Percentiles rank a stretch among this genome's conserved stretches.
phyloP scores from a whole-genome alignment of 2,797 vertebrate genomes.

The Megalops cyprinoides region DNA sequence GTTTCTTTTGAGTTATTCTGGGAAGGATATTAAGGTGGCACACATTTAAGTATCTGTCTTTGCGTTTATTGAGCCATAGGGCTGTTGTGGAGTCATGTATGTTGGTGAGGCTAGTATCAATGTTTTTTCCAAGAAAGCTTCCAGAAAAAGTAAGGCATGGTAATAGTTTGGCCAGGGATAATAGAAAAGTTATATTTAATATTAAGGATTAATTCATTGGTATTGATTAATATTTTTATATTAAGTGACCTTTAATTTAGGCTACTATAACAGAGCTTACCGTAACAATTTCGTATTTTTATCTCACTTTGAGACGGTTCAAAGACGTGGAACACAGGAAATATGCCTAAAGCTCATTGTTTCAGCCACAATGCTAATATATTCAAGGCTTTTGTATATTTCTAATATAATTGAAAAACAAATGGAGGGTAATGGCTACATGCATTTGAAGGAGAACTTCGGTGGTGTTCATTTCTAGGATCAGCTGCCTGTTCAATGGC shows the following conservation, averaged over 20 bases:
- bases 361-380: slow-evolving; percentile 75
- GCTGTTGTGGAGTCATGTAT: too few relatives aligned
- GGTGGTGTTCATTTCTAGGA: slow-evolving; percentile 79
- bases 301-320: too few relatives aligned
- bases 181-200: too few relatives aligned
- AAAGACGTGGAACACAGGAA: too few relatives aligned
- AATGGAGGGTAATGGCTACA: slow-evolving; percentile 80
- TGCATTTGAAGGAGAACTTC: slow-evolving; percentile 70
- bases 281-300: too few relatives aligned
- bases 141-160: slow-evolving; percentile 38
- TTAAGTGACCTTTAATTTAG: too few relatives aligned
- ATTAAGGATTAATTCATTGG: too few relatives aligned
- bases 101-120: not conserved
- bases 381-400: slow-evolving; percentile 70
- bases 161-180: too few relatives aligned
- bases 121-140: slow-evolving; percentile 37
- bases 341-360: slow-evolving; percentile 73
- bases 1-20: too few relatives aligned
- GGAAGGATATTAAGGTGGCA: not conserved
- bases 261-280: too few relatives aligned
- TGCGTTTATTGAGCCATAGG: not conserved
- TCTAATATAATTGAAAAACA: slow-evolving; percentile 79
- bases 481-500: slow-evolving; percentile 98
- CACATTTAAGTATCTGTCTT: not conserved
- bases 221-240: too few relatives aligned